Percentiles rank a stretch among this genome's conserved stretches.
Evolutionary conservation across 2,797 vertebrate genomes (phyloP).

Genomic region (Bufotes viridis): DNA sequence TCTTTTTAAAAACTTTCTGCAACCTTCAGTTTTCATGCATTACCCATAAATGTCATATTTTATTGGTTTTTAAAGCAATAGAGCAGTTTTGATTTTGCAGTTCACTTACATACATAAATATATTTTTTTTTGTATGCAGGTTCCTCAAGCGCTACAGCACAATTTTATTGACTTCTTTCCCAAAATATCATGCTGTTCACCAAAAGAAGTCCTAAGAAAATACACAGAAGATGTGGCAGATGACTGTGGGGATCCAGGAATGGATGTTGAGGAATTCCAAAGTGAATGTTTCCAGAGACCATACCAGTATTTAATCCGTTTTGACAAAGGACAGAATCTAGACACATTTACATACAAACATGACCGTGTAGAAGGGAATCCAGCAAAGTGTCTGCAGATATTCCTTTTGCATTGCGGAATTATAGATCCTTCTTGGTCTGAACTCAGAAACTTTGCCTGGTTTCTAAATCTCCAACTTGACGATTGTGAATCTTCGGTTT

Average conservation of each 20-base stretch:
- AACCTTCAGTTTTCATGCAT: too few relatives aligned
- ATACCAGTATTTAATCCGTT: slow-evolving; percentile 89
- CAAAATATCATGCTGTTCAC: slow-evolving; percentile 85
- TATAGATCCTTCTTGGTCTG: slow-evolving; percentile 90
- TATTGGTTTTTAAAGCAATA: too few relatives aligned
- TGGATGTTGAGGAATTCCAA: slow-evolving; percentile 84
- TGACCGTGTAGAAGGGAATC: slow-evolving; percentile 77
- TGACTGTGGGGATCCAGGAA: slow-evolving; percentile 75
- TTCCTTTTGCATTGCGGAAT: slow-evolving; percentile 90
- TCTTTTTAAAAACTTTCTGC: too few relatives aligned
- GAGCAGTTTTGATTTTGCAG: not conserved
- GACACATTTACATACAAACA: slow-evolving; percentile 79
- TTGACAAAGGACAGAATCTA: slow-evolving; percentile 75
- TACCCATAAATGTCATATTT: too few relatives aligned
- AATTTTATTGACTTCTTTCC: slow-evolving; percentile 88
- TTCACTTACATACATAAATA: not conserved
- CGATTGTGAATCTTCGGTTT: slow-evolving; percentile 90
- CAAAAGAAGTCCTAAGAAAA: slow-evolving; percentile 88
- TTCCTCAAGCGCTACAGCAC: slow-evolving; percentile 64
- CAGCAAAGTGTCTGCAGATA: slow-evolving; percentile 85
- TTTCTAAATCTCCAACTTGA: slow-evolving; percentile 89
- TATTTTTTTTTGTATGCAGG: slow-evolving; percentile 68
- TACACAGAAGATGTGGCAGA: slow-evolving; percentile 62
- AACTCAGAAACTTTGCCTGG: slow-evolving; percentile 88
- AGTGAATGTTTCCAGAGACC: slow-evolving; percentile 90